Conservation (phyloP, 2,113 vertebrate genomes). For the Carassius carassius region DNA sequence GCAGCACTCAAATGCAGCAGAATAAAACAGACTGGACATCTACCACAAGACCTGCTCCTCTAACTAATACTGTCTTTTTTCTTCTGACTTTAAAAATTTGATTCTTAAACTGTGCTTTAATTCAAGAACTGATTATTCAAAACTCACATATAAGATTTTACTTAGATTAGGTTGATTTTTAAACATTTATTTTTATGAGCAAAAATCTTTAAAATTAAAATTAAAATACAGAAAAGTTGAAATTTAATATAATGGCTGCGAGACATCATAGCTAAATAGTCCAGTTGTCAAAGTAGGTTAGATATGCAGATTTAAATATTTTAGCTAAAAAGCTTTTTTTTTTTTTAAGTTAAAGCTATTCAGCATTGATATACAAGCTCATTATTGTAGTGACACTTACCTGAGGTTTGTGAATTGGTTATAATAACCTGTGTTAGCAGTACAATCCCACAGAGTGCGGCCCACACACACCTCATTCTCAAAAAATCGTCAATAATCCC, state of each 20-base stretch:
- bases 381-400: conserved; percentile 40
- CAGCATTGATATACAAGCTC: neutral
- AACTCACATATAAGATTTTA: neutral
- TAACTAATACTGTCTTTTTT: neutral
- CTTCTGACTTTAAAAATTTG: neutral
- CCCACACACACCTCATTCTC: conserved; percentile 49
- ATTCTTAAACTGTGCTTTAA: neutral
- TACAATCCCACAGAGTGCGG: conserved; percentile 42
- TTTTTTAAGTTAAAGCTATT: neutral
- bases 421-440: conserved; percentile 46
- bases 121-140: neutral
- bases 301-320: neutral
- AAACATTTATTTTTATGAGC: neutral
- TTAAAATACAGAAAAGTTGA: neutral
- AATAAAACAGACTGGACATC: neutral
- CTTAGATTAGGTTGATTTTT: neutral
- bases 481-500: neutral
- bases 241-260: neutral
- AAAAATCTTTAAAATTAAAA: neutral
- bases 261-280: no score
- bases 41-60: no score
- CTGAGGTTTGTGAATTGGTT: conserved; percentile 49
- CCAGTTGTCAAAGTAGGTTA: no score
- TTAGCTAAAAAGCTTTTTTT: neutral
- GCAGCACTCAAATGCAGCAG: neutral